Percentiles rank a stretch among this genome's conserved stretches.
phyloP scores from a whole-genome alignment of 1,140 invertebrate genomes.

The Heliconius congener region DNA sequence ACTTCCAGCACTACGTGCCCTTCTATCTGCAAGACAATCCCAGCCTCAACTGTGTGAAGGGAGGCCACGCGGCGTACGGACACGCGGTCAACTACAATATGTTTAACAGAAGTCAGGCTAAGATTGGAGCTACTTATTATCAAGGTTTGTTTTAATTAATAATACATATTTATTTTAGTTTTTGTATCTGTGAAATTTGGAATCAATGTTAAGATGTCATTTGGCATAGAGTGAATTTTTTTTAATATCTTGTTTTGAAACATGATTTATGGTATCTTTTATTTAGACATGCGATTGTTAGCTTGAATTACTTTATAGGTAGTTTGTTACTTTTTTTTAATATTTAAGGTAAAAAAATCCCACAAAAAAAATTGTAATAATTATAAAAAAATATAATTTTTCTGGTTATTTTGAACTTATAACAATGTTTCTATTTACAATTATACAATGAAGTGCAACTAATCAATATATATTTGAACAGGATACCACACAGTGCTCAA shows the following conservation, averaged over 20 bases:
- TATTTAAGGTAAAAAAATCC: no score
- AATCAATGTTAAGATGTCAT: no score
- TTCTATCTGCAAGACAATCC: conserved; percentile 97
- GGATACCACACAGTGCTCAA: conserved; percentile 97
- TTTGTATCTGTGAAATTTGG: background rate
- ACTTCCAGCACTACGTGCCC: conserved; percentile 91
- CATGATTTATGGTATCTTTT: no score
- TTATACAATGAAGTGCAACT: background rate
- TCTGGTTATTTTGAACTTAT: no score
- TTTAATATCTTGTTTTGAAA: no score
- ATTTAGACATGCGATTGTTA: no score
- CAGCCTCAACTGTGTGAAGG: conserved; percentile 90
- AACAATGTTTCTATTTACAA: no score
- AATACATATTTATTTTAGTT: background rate
- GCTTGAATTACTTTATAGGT: no score
- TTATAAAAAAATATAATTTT: no score
- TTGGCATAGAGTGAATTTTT: no score
- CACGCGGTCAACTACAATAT: conserved; percentile 85
- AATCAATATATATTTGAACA: conserved; percentile 51
- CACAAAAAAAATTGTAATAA: no score
- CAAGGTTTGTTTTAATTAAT: conserved; percentile 77
- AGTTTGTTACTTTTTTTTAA: no score
- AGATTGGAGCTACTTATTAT: conserved; percentile 90
- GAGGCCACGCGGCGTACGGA: conserved; percentile 91
- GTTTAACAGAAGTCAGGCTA: conserved; percentile 60